These are phyloP conservation scores for Porites evermanni DNA, from an alignment of 92 coral and sea anemone genomes.

Conservation along the genomic window DNA sequence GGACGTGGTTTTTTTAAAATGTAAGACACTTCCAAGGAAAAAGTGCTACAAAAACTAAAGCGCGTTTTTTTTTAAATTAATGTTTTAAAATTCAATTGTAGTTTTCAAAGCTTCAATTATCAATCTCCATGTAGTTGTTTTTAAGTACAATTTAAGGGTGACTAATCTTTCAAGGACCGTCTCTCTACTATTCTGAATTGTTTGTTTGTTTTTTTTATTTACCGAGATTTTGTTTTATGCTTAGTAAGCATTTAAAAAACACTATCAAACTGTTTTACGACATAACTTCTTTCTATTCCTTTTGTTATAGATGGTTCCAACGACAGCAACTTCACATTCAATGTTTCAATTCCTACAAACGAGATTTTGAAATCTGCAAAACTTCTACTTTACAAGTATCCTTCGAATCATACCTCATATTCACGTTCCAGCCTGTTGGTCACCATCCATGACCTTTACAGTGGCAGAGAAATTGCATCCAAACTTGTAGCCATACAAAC, in stretches of 20 bases:
- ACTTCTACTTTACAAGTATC: conserved; percentile 32
- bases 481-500: conserved; percentile 14
- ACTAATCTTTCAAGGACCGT: too few species aligned
- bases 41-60: too few species aligned
- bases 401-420: background rate
- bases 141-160: too few species aligned
- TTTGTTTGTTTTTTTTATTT: too few species aligned
- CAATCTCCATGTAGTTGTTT: too few species aligned
- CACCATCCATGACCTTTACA: conserved; percentile 6
- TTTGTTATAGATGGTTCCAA: conserved; percentile 11
- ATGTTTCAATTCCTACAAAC: background rate
- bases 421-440: background rate
- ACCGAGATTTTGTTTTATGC: background rate
- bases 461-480: background rate
- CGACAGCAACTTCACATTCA: conserved; percentile 33
- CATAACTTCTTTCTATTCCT: background rate
- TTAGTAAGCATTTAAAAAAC: background rate
- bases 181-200: too few species aligned
- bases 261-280: background rate
- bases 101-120: too few species aligned
- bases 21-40: too few species aligned
- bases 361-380: conserved; percentile 9
- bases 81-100: too few species aligned
- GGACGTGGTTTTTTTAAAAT: too few species aligned
- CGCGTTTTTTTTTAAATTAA: too few species aligned